These are phyloP conservation scores for Semnornis frantzii DNA, from an alignment of 2,113 vertebrate species.

Conservation along the genomic window DNA sequence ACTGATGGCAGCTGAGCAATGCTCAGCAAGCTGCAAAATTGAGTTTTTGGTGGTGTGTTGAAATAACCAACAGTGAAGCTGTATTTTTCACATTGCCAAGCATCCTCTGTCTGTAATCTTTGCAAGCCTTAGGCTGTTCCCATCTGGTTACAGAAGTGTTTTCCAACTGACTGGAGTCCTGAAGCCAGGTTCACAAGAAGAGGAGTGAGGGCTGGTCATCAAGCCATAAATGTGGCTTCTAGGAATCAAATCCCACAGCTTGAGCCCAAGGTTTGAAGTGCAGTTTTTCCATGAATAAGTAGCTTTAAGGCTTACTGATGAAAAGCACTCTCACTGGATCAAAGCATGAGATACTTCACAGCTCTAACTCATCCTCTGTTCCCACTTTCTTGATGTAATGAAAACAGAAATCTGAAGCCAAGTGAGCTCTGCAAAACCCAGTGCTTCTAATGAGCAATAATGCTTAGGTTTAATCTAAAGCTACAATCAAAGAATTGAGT, in stretches of 20 bases:
- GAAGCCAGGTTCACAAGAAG: slow-evolving; percentile 19
- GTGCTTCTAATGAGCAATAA: not conserved
- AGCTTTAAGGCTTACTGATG: not conserved
- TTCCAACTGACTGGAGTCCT: slow-evolving; percentile 25
- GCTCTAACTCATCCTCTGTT: not conserved
- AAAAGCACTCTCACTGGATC: not conserved
- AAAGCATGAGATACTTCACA: not conserved
- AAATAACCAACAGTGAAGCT: not conserved
- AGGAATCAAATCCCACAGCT: slow-evolving; percentile 5
- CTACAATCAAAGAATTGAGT: not conserved
- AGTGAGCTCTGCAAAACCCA: not conserved
- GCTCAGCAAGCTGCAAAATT: not conserved
- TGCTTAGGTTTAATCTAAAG: not conserved
- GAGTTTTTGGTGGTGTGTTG: not conserved
- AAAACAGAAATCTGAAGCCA: not conserved
- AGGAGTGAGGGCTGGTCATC: not conserved
- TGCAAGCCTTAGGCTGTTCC: slow-evolving; percentile 20
- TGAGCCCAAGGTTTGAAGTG: not conserved
- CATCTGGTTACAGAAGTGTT: slow-evolving; percentile 5
- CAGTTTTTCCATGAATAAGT: not conserved
- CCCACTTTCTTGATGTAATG: not conserved
- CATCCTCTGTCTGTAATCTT: not conserved
- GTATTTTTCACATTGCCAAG: slow-evolving; percentile 18
- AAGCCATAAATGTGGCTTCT: not conserved
- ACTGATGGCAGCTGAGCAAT: not conserved